Evolutionary conservation across 2,888 invertebrate genomes (phyloP).

Genomic region (Ectropis crepuscularia): DNA sequence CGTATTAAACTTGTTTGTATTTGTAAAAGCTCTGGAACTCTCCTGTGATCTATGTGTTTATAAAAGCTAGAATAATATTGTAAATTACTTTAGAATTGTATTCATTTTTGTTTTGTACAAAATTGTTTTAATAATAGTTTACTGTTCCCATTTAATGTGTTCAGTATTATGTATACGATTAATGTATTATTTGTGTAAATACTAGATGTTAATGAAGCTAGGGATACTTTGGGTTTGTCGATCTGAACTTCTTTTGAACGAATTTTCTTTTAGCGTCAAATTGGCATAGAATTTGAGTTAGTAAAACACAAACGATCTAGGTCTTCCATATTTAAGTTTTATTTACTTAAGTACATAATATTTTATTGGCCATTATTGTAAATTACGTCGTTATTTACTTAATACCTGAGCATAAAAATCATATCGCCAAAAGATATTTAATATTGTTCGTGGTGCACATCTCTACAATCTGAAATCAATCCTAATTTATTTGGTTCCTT

Average conservation of each 20-base stretch:
- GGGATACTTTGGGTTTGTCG: constrained; percentile 17
- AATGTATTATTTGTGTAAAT: constrained; percentile 50
- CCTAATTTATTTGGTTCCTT: too few relatives aligned
- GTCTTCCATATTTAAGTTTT: too few relatives aligned
- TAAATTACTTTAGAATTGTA: constrained; percentile 16
- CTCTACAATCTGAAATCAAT: too few relatives aligned
- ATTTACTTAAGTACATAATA: too few relatives aligned
- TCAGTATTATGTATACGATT: constrained; percentile 41
- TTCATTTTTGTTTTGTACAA: constrained; percentile 47
- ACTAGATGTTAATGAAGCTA: constrained; percentile 30
- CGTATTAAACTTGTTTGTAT: constrained; percentile 43
- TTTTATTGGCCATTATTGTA: too few relatives aligned
- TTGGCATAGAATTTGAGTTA: background rate
- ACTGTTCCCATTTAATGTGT: constrained; percentile 55
- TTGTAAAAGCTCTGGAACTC: constrained; percentile 78
- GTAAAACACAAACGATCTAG: too few relatives aligned
- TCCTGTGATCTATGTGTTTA: constrained; percentile 81
- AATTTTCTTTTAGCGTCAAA: constrained; percentile 4
- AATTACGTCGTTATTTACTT: too few relatives aligned
- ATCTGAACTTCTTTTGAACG: constrained; percentile 9
- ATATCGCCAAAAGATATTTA: too few relatives aligned
- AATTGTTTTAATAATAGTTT: constrained; percentile 41
- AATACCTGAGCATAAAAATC: too few relatives aligned
- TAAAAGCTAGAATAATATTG: constrained; percentile 50
- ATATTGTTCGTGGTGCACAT: too few relatives aligned